Conservation (phyloP, 2,797 vertebrate genomes). For the Pseudopleuronectes americanus region DNA sequence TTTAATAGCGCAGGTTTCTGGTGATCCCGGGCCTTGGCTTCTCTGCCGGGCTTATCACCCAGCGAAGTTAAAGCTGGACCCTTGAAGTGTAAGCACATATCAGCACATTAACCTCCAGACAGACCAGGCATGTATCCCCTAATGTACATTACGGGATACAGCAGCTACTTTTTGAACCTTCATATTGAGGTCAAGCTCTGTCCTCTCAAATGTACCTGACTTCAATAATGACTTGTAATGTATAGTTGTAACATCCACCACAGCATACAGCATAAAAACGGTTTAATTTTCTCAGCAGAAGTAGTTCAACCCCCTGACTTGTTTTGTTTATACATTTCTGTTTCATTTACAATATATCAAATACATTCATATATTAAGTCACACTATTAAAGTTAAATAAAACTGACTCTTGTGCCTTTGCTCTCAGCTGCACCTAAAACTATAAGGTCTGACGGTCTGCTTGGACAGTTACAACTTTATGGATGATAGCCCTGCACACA, state of each 20-base stretch:
- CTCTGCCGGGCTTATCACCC: conserved; percentile 55
- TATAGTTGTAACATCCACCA: not conserved
- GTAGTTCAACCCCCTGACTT: not conserved
- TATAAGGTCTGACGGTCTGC: too few species aligned
- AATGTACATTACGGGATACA: not conserved
- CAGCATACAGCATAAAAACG: not conserved
- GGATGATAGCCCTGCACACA: too few species aligned
- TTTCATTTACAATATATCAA: not conserved
- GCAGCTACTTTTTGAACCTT: not conserved
- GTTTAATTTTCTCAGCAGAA: not conserved
- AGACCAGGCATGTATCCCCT: conserved; percentile 16
- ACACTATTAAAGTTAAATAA: conserved; percentile 1
- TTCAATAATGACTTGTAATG: not conserved
- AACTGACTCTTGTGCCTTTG: not conserved
- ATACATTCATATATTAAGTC: not conserved
- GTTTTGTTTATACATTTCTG: not conserved
- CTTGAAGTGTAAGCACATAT: conserved; percentile 58
- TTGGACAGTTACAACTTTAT: too few species aligned
- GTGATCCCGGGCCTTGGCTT: conserved; percentile 61
- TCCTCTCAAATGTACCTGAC: not conserved
- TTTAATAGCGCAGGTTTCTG: conserved; percentile 70
- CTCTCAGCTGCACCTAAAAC: too few species aligned
- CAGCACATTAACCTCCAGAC: conserved; percentile 47
- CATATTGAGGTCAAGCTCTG: too few species aligned
- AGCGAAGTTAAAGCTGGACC: conserved; percentile 70